Base-by-base conservation (phyloP, 2,888 invertebrate genomes). In the Drosophila subsilvestris region DNA sequence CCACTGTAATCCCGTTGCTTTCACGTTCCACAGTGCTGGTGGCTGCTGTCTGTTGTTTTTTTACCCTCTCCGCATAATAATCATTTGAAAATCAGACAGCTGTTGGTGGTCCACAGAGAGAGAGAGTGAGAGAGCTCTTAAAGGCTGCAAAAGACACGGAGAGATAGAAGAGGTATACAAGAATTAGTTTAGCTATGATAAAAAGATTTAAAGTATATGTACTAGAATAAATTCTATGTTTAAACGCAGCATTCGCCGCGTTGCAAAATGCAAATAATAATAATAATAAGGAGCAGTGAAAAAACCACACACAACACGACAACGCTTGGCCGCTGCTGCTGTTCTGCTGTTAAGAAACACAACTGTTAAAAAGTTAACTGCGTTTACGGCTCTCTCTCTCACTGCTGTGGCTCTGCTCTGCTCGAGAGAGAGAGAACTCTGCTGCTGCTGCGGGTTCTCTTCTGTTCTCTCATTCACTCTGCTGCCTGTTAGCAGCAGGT, bases 231-330 rank as follows among this genome's bases (percentile, higher is more conserved):
- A 60, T 67, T 67, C 63, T 56, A 48, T 42, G 42, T 27, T 67
- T 27, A 10, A 55, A 32, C 76, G 71, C 71, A 76, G 66, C 59
- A 70, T 74, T 80, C 68, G 51, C 32, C 45, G 76, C 76, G 69
- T 43, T 69, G 79, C 74, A 86, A 67, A 81, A 69, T 67, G 69
- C 49, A 58, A 67, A 67, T 57, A 67, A 67, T 57, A 67, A 79
- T 59, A 80, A 77, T 59, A 80, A 77, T 65, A 66, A 59, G 76
- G 76, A 80, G 68, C 62, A 59, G 77, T 55, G 51, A 70, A 79
- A 75, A 42, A 49, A 49, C 43, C 43, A 27, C 76, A 81, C 68
- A 65, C 78, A 37, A 37, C 37, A 14, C 37, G 37, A 37, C 37
- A 14, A n/a, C 14, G 37, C 37, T 37, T 37, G 37, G 69, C 62